A percentile compares a stretch with the other conserved stretches of the same genome.
phyloP scores from a whole-genome alignment of 2,888 invertebrate species.

The Abscondita cerata region DNA sequence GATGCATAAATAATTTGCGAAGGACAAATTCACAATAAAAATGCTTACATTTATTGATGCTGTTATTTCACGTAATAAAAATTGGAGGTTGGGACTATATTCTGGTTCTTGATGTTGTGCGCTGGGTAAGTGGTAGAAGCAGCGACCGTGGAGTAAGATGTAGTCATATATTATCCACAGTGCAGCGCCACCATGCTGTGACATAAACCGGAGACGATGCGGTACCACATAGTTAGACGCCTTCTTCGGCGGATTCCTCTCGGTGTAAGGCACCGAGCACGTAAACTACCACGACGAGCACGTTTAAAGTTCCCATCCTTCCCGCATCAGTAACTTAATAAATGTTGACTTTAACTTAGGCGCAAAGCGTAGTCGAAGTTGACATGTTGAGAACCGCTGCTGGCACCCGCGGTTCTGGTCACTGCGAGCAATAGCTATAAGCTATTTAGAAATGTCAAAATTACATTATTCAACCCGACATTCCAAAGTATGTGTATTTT shows the following conservation, averaged over 20 bases:
- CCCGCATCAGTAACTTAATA: no score
- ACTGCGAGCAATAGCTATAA: constrained; percentile 46
- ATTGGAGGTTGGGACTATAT: constrained; percentile 35
- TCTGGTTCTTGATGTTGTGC: constrained; percentile 30
- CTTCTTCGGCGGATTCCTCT: no score
- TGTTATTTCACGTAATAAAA: constrained; percentile 40
- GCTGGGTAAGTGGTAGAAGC: constrained; percentile 33
- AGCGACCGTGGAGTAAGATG: constrained; percentile 44
- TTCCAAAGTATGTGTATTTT: constrained; percentile 42
- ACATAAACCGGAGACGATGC: constrained; percentile 34
- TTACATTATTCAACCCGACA: constrained; percentile 51
- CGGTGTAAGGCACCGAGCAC: no score
- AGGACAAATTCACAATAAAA: constrained; percentile 27
- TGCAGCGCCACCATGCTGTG: constrained; percentile 48
- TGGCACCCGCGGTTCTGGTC: constrained; percentile 47
- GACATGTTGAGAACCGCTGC: constrained; percentile 44
- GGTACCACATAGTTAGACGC: constrained; percentile 28
- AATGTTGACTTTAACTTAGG: background rate
- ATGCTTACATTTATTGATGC: constrained; percentile 31
- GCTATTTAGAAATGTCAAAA: constrained; percentile 53
- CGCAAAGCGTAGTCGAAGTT: background rate
- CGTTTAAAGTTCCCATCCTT: no score
- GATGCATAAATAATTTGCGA: no score
- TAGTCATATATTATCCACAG: constrained; percentile 45
- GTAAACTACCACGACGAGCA: no score